Conservation (phyloP, 1,140 invertebrate species). For the Drosophila navojoa region DNA sequence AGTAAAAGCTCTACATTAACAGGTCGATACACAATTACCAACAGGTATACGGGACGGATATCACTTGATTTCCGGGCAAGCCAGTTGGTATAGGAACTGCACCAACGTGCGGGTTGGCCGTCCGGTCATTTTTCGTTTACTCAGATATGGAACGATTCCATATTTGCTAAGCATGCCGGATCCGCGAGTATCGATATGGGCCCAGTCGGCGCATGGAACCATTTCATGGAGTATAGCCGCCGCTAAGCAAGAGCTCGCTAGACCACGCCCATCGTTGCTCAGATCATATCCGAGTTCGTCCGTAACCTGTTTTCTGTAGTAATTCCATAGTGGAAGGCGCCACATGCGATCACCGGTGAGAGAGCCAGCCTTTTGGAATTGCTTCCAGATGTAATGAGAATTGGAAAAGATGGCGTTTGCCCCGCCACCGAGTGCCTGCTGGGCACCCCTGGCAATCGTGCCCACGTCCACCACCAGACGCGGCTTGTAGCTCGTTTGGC, state of each 20-base stretch:
- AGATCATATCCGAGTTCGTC: slow-evolving; percentile 85
- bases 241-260: slow-evolving; percentile 86
- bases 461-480: slow-evolving; percentile 90
- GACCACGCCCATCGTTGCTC: slow-evolving; percentile 86
- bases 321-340: slow-evolving; percentile 94
- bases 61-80: slow-evolving; percentile 78
- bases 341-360: slow-evolving; percentile 94
- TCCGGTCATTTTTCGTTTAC: slow-evolving; percentile 84
- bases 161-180: slow-evolving; percentile 85
- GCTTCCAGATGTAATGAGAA: slow-evolving; percentile 87
- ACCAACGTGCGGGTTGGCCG: slow-evolving; percentile 59
- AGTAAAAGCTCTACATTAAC: background rate
- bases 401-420: slow-evolving; percentile 93
- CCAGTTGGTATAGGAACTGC: slow-evolving; percentile 84
- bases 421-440: slow-evolving; percentile 88
- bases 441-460: slow-evolving; percentile 85
- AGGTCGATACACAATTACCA: background rate
- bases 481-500: slow-evolving; percentile 86
- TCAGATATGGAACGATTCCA: slow-evolving; percentile 86
- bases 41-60: background rate
- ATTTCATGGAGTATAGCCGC: slow-evolving; percentile 89
- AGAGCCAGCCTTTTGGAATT: slow-evolving; percentile 87
- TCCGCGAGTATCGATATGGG: slow-evolving; percentile 89
- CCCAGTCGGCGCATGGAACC: slow-evolving; percentile 86
- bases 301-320: slow-evolving; percentile 89